Conservation (phyloP, 2,113 vertebrate genomes). For the Brevimyrus niger region DNA sequence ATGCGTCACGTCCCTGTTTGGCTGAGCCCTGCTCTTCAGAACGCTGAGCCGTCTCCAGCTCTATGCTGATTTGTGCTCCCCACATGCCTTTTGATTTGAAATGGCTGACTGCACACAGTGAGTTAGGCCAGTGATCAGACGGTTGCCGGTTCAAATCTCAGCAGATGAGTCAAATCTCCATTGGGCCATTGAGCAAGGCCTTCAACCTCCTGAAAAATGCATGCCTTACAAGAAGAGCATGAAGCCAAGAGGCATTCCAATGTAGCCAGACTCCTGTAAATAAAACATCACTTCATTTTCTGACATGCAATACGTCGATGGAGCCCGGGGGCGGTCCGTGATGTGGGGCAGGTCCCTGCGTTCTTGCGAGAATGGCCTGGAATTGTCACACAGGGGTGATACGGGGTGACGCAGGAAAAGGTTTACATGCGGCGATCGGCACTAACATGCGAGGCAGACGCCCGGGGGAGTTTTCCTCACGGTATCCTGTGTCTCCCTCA, state of each 20-base stretch:
- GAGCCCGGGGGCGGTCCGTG: not conserved
- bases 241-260: not conserved
- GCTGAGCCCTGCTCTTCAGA: not conserved
- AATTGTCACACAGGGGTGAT: not conserved
- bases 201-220: not conserved
- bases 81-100: not conserved
- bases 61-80: not conserved
- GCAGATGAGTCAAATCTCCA: not conserved
- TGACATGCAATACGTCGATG: not conserved
- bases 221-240: not conserved
- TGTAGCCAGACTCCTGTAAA: not conserved
- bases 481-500: conserved; percentile 28
- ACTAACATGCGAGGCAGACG: not conserved
- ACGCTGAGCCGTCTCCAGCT: not conserved
- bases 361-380: not conserved
- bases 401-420: not conserved
- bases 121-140: not conserved
- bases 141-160: not conserved
- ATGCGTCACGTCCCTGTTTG: not conserved
- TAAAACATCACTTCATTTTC: not conserved
- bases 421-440: not conserved
- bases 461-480: not conserved
- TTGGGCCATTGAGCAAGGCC: not conserved
- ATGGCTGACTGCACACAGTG: not conserved
- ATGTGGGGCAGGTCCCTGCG: not conserved